Conservation (phyloP, 2,113 vertebrate genomes). For the Cebidichthys violaceus region DNA sequence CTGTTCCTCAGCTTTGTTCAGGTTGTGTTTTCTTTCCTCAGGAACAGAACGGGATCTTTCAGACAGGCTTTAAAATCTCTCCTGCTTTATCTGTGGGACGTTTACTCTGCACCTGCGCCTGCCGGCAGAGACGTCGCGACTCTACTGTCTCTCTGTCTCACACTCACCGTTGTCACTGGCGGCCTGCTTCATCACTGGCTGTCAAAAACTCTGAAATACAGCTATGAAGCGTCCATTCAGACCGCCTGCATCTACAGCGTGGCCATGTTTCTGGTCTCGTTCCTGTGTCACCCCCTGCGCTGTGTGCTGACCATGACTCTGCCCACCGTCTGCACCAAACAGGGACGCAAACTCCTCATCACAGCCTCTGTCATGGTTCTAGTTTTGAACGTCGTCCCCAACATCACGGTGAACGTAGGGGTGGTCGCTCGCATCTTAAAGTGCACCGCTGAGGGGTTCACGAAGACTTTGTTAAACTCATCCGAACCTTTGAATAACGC, state of each 20-base stretch:
- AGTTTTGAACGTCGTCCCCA: slow-evolving; percentile 86
- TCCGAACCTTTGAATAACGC: slow-evolving; percentile 80
- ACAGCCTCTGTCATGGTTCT: slow-evolving; percentile 86
- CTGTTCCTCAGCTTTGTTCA: background rate
- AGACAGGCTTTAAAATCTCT: slow-evolving; percentile 38
- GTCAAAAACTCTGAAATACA: slow-evolving; percentile 82
- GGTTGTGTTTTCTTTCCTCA: slow-evolving; percentile 28
- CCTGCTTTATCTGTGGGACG: slow-evolving; percentile 80
- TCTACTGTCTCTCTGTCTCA: slow-evolving; percentile 85
- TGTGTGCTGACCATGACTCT: slow-evolving; percentile 89
- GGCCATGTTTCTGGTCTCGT: slow-evolving; percentile 80
- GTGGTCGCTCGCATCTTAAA: slow-evolving; percentile 83
- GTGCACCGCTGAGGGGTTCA: slow-evolving; percentile 88
- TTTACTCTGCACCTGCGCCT: slow-evolving; percentile 87
- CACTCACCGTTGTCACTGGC: slow-evolving; percentile 69
- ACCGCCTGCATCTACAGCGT: slow-evolving; percentile 76
- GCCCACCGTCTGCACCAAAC: slow-evolving; percentile 88
- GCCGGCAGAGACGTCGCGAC: slow-evolving; percentile 78
- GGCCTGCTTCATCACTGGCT: slow-evolving; percentile 89
- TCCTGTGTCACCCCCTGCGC: slow-evolving; percentile 89
- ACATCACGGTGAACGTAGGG: slow-evolving; percentile 86
- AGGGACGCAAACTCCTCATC: slow-evolving; percentile 89
- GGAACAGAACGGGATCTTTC: slow-evolving; percentile 40
- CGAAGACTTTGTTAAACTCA: slow-evolving; percentile 88
- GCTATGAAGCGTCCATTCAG: slow-evolving; percentile 36